Evolutionary conservation across 35 echinoderm and acorn worm species (phyloP), one percentile per base, ranked within the genome.

Genomic region (Antedon bifida): DNA sequence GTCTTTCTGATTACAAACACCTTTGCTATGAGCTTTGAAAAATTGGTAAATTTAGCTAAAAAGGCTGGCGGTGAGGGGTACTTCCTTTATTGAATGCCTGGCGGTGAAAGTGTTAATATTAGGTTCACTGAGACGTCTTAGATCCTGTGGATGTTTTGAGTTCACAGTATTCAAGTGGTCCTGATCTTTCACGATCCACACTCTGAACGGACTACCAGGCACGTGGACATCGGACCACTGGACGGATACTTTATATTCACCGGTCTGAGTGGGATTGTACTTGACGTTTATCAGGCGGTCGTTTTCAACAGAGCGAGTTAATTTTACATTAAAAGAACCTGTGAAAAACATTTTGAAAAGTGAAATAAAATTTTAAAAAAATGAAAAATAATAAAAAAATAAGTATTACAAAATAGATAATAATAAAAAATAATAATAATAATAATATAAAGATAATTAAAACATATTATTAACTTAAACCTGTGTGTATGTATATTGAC

Each of bases 281-380:
- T 86, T 87, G 23, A 97, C 88, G 30, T 92, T 87, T 35, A 99
- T 99, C 8, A 91, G 92, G 9, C 90, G 90, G 35, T 93, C 95
- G 34, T 90, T 92, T 23, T 82, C 87, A 56, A 89, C 88, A 76
- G 83, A 90, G 16, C 95, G 75, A 30, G 75, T 85, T 91, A 99
- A 90, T 46, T 90, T 73, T n/a, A 99, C 95, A 30, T 92, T 92
- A 79, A 99, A 97, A 3, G 95, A 91, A 34, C 95, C 95, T 99
- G 82, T 26, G 79, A 87, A 19, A 10, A 42, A 42, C 4, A 7
- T 42, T 42, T 7, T 14, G 38, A n/a, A 11, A 11, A 56, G 26
- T 13, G 26, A 56, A 26, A 5, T 29, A 75, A 8, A 5, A 75
- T 75, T 4, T 29, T 31, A 8, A 31, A 8, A 31, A 75, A 29